Evolutionary conservation across 1,140 invertebrate species (phyloP).

Genomic region (Ceratina calcarata): DNA sequence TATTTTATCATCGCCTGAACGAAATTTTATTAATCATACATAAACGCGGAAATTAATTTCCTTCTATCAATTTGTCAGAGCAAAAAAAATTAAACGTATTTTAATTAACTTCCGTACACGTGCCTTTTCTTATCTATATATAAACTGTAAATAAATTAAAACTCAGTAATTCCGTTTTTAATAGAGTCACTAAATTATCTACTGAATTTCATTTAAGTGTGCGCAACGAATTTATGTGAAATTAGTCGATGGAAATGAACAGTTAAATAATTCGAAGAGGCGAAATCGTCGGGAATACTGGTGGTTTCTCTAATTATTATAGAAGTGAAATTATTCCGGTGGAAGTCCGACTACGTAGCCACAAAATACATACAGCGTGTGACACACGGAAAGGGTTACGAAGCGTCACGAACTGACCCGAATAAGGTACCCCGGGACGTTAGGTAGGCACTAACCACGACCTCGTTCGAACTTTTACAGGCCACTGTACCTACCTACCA

Average conservation of each 20-base stretch:
- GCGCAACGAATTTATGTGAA: no score
- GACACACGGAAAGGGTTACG: conserved; percentile 51
- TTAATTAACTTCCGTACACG: no score
- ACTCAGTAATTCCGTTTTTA: no score
- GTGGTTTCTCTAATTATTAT: no score
- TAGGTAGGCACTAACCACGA: conserved; percentile 37
- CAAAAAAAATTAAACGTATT: no score
- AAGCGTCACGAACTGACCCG: conserved; percentile 55
- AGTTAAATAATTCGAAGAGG: no score
- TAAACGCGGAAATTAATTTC: neutral
- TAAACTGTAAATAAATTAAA: no score
- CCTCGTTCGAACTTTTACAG: conserved; percentile 55
- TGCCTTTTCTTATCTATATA: neutral
- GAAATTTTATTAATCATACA: conserved; percentile 7
- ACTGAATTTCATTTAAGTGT: no score
- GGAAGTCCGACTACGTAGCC: conserved; percentile 30
- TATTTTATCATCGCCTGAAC: neutral
- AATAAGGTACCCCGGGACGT: conserved; percentile 49
- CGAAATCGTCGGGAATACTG: no score
- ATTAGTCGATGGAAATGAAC: no score
- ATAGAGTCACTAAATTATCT: no score
- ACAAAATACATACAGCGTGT: conserved; percentile 27
- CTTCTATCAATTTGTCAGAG: neutral
- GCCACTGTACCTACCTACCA: conserved; percentile 34
- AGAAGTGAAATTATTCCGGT: no score